Evolutionary conservation across 2,888 invertebrate genomes (phyloP).

Genomic region (Torymus tubicola): DNA sequence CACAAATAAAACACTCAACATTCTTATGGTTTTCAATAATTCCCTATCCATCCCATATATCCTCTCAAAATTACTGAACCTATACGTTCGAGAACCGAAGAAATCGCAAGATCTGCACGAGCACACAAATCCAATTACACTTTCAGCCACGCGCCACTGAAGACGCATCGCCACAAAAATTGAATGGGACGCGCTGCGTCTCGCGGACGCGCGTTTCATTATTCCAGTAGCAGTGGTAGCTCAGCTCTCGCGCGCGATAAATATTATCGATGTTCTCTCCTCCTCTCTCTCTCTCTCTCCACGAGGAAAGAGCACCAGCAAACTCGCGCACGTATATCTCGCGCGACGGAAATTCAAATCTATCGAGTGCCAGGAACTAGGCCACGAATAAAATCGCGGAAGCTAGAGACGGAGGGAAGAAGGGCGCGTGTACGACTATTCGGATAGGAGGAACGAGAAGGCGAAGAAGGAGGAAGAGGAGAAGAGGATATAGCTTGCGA

Average conservation of each 20-base stretch:
- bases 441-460: not conserved
- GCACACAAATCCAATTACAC: no score
- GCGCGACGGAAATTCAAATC: slow-evolving; percentile 49
- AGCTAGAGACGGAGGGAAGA: slow-evolving; percentile 2
- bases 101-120: no score
- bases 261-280: slow-evolving; percentile 44
- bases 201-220: no score
- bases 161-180: no score
- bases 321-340: slow-evolving; percentile 27
- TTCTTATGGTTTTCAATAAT: no score
- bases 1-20: no score
- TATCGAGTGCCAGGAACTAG: slow-evolving; percentile 49
- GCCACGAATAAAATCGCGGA: slow-evolving; percentile 48
- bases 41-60: no score
- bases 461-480: not conserved
- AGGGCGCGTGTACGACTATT: not conserved
- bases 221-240: not conserved
- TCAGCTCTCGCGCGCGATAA: slow-evolving; percentile 8
- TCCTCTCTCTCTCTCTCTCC: not conserved
- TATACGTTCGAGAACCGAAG: no score
- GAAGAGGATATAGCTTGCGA: not conserved
- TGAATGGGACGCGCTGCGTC: no score
- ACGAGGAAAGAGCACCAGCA: not conserved
- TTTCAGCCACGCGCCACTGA: no score
- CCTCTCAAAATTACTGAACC: no score